Percentiles rank a stretch among this genome's conserved stretches.
Conservation (phyloP, 1,140 invertebrate genomes). For the Drosophila sturtevanti region DNA sequence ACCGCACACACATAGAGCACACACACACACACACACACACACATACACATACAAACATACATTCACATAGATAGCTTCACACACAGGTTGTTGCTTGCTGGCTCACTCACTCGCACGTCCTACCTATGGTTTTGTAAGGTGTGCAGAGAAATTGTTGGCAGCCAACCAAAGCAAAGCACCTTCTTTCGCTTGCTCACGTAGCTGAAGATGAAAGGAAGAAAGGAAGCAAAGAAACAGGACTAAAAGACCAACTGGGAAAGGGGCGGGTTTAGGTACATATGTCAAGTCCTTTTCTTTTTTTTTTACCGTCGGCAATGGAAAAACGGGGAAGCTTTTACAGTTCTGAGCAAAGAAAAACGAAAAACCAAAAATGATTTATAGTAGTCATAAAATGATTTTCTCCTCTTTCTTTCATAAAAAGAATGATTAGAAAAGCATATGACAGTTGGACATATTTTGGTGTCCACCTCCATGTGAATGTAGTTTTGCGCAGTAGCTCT, state of each 20-base stretch:
- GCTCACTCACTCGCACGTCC: conserved; percentile 64
- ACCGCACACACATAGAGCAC: conserved; percentile 44
- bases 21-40: conserved; percentile 4
- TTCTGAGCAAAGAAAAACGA: too few relatives aligned
- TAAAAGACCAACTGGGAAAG: neutral
- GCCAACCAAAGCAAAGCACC: conserved; percentile 82
- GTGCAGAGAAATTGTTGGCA: conserved; percentile 79
- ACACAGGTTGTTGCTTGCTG: conserved; percentile 71
- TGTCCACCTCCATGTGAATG: conserved; percentile 9
- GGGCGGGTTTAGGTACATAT: conserved; percentile 16
- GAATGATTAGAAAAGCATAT: conserved; percentile 11
- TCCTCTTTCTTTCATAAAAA: neutral
- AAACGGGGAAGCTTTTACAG: neutral
- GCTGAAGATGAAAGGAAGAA: neutral
- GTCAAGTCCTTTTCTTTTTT: neutral
- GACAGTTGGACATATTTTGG: conserved; percentile 1
- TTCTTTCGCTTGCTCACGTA: conserved; percentile 47
- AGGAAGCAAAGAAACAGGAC: neutral
- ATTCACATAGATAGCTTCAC: conserved; percentile 33
- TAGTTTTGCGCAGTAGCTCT: conserved; percentile 12
- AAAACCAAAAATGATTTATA: conserved; percentile 43
- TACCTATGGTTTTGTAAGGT: conserved; percentile 67
- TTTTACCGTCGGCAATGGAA: conserved; percentile 51
- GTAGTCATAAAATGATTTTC: conserved; percentile 4
- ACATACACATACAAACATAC: conserved; percentile 15